Evolutionary conservation across 2,113 vertebrate genomes (phyloP).

Genomic region (Aepyceros melampus): DNA sequence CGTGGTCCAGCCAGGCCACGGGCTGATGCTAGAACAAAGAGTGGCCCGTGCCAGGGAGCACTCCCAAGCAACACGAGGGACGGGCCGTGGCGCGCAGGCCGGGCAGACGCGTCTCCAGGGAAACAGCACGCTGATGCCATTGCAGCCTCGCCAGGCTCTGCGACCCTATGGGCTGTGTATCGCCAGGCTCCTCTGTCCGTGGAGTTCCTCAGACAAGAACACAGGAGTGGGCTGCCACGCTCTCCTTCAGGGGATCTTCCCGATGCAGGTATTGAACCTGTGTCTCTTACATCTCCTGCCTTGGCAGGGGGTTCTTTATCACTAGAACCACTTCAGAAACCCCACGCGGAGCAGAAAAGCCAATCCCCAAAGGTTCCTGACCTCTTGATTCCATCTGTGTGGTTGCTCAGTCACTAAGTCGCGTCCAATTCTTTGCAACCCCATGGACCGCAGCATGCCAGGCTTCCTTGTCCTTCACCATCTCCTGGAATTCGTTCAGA

Average conservation of each 20-base stretch:
- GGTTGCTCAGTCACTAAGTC: neutral
- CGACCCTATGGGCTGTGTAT: neutral
- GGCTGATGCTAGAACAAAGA: neutral
- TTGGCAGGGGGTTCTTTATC: neutral
- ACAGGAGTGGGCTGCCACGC: neutral
- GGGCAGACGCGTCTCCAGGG: rapidly evolving
- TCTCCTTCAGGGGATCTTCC: neutral
- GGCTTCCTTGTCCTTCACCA: neutral
- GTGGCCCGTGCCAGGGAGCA: rapidly evolving
- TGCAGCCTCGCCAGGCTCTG: neutral
- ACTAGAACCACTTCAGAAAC: neutral
- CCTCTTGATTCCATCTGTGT: neutral
- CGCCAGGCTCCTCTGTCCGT: neutral
- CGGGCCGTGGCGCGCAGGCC: rapidly evolving
- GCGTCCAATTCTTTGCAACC: neutral
- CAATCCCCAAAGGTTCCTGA: neutral
- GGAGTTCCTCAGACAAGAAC: neutral
- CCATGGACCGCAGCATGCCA: neutral
- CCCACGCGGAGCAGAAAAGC: neutral
- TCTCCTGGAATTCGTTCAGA: neutral
- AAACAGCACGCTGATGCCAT: rapidly evolving
- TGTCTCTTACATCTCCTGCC: neutral
- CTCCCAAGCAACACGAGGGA: no score
- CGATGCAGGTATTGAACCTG: neutral
- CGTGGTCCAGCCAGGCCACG: neutral